phyloP scores from a whole-genome alignment of 2,113 vertebrate species.

The Pheucticus melanocephalus region DNA sequence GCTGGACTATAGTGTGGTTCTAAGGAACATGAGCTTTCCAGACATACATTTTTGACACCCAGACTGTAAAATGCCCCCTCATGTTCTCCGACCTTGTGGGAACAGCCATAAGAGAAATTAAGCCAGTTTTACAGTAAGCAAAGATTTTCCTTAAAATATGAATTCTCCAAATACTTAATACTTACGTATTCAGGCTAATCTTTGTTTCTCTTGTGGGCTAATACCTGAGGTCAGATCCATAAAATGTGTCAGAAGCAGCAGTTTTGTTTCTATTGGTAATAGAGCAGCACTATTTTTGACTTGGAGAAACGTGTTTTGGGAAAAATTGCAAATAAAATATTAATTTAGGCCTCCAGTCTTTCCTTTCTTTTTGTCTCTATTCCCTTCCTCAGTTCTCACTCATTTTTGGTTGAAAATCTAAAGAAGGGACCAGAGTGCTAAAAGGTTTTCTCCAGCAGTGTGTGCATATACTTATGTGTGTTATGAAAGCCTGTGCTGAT shows the following conservation, averaged over 20 bases:
- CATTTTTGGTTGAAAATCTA: conserved; percentile 7
- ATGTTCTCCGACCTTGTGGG: not conserved
- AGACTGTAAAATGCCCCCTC: not conserved
- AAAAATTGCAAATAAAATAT: not conserved
- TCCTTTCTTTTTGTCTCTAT: not conserved
- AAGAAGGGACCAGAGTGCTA: conserved; percentile 15
- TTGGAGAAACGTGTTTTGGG: not conserved
- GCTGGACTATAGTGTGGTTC: not conserved
- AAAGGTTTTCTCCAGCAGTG: conserved; percentile 47
- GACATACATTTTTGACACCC: not conserved
- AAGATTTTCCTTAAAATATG: not conserved
- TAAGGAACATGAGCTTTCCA: not conserved
- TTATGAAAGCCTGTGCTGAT: conserved; percentile 54
- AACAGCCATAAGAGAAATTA: not conserved
- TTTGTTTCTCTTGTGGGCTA: not conserved
- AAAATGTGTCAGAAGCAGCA: not conserved
- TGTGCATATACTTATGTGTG: not conserved
- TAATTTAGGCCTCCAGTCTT: not conserved
- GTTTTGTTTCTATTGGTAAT: not conserved
- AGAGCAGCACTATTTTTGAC: not conserved
- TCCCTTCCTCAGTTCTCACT: not conserved
- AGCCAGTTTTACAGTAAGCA: not conserved
- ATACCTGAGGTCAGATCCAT: not conserved
- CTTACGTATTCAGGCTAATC: not conserved
- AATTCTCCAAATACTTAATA: not conserved